phyloP scores from a whole-genome alignment of 2,888 invertebrate species.

The Ornithoptera alexandrae region DNA sequence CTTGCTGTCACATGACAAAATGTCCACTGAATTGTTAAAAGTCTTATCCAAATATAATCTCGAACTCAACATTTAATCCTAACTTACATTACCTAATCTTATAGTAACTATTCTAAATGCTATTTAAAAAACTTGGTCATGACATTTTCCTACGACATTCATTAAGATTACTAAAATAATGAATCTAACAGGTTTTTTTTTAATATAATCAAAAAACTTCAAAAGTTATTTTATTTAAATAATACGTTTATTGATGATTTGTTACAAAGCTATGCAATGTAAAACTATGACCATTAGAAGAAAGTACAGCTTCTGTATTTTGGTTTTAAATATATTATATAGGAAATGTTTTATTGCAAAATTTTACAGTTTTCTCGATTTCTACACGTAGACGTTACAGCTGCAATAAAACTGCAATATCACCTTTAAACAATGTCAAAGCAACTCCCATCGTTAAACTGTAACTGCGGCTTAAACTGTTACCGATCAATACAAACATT shows the following conservation, averaged over 20 bases:
- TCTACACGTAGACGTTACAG: conserved; percentile 40
- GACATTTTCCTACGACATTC: too few relatives aligned
- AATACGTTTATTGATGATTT: too few relatives aligned
- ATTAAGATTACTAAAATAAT: too few relatives aligned
- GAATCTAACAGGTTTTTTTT: too few relatives aligned
- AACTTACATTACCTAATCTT: conserved; percentile 7
- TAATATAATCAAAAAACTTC: too few relatives aligned
- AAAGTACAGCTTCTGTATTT: not conserved
- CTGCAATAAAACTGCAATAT: conserved; percentile 60
- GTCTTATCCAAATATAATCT: conserved; percentile 36
- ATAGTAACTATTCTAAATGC: too few relatives aligned
- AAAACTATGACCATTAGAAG: too few relatives aligned
- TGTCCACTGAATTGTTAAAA: conserved; percentile 46
- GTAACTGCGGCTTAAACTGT: conserved; percentile 52
- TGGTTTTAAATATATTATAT: not conserved
- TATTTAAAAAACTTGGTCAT: too few relatives aligned
- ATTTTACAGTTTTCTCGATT: not conserved
- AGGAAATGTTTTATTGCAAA: not conserved
- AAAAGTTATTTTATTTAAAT: too few relatives aligned
- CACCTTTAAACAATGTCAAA: conserved; percentile 64
- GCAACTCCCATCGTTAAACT: conserved; percentile 61
- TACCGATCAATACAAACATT: conserved; percentile 54
- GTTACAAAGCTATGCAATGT: too few relatives aligned
- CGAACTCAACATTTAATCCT: conserved; percentile 26
- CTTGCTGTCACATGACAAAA: conserved; percentile 50